phyloP scores from a whole-genome alignment of 2,888 invertebrate species.

The Leptopilina syphax region DNA sequence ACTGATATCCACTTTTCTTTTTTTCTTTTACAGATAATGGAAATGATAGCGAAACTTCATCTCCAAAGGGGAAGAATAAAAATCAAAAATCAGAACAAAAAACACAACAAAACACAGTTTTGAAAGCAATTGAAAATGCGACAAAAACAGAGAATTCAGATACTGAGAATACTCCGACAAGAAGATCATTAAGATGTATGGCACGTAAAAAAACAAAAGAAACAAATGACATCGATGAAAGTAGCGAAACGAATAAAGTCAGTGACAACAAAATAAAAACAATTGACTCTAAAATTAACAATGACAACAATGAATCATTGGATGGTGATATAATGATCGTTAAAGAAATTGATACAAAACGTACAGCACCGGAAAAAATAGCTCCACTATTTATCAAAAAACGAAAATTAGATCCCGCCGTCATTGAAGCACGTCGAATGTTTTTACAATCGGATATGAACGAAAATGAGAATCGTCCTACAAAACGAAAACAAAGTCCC shows the following conservation, averaged over 20 bases:
- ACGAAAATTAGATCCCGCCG: slow-evolving; percentile 79
- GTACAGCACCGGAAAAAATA: slow-evolving; percentile 67
- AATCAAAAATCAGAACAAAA: slow-evolving; percentile 18
- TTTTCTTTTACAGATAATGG: slow-evolving; percentile 52
- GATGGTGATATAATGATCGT: slow-evolving; percentile 43
- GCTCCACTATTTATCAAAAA: slow-evolving; percentile 85
- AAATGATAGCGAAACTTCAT: slow-evolving; percentile 59
- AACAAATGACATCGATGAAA: slow-evolving; percentile 17
- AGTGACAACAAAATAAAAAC: slow-evolving; percentile 21
- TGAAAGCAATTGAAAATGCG: slow-evolving; percentile 18
- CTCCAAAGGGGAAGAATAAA: slow-evolving; percentile 47
- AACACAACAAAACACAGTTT: not conserved
- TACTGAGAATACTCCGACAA: slow-evolving; percentile 22
- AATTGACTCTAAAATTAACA: slow-evolving; percentile 19
- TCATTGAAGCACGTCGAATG: slow-evolving; percentile 82
- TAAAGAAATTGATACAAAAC: slow-evolving; percentile 57
- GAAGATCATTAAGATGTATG: slow-evolving; percentile 38
- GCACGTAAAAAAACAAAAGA: slow-evolving; percentile 33
- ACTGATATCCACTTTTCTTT: slow-evolving; percentile 8
- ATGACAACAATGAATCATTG: slow-evolving; percentile 18
- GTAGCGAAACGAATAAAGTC: not conserved
- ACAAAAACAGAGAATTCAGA: slow-evolving; percentile 5
- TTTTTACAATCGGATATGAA: slow-evolving; percentile 87
- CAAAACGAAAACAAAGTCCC: slow-evolving; percentile 76
- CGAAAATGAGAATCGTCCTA: slow-evolving; percentile 80